phyloP scores from a whole-genome alignment of 2,113 vertebrate genomes.

The Plecotus auritus region DNA sequence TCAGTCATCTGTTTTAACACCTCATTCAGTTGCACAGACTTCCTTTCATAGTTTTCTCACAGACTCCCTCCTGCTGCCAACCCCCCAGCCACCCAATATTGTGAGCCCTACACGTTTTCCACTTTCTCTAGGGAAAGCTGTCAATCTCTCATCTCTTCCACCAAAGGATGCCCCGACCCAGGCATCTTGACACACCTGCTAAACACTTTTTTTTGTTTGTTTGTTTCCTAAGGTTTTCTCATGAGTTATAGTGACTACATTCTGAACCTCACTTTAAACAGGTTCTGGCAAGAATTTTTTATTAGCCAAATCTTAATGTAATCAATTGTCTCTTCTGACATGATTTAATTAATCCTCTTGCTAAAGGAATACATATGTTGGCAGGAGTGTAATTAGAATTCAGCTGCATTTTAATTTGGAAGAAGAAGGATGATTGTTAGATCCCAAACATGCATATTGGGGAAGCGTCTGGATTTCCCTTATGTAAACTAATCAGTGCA shows the following conservation, averaged over 20 bases:
- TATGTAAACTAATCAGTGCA: neutral
- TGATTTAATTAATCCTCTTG: slow-evolving; percentile 38
- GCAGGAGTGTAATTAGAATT: slow-evolving; percentile 25
- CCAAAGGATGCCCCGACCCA: neutral
- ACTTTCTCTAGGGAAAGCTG: neutral
- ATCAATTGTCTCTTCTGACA: slow-evolving; percentile 31
- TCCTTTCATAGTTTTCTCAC: neutral
- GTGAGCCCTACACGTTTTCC: neutral
- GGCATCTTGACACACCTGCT: neutral
- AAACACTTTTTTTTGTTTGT: neutral
- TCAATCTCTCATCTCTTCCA: neutral
- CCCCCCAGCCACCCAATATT: too few species aligned
- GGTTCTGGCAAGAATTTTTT: slow-evolving; percentile 18
- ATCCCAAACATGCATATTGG: neutral
- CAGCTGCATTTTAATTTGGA: slow-evolving; percentile 33
- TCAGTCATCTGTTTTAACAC: neutral
- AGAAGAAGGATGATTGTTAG: neutral
- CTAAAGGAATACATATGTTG: neutral
- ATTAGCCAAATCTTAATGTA: slow-evolving; percentile 7
- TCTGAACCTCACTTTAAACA: slow-evolving; percentile 19
- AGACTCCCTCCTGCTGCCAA: neutral
- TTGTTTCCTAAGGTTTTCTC: neutral
- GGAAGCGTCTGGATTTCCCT: neutral
- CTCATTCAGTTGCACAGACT: neutral
- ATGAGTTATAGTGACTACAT: neutral